A percentile compares a stretch with the other conserved stretches of the same genome.
These are phyloP conservation scores for Atethmia centrago DNA, from an alignment of 2,888 invertebrate species.

Conservation along the genomic window DNA sequence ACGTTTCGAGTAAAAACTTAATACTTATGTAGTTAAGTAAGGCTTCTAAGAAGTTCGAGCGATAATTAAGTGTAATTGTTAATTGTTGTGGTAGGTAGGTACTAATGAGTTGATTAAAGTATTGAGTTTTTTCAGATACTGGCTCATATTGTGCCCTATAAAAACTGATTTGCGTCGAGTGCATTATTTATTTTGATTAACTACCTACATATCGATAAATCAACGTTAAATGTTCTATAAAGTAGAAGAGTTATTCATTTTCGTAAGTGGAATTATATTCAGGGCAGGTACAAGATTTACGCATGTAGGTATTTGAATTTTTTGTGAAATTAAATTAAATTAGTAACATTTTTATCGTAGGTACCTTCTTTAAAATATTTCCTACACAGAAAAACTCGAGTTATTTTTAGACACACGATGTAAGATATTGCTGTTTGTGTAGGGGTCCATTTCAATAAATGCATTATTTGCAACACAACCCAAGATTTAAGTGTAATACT, in stretches of 20 bases:
- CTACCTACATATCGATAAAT: not conserved
- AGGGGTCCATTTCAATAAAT: slow-evolving; percentile 2
- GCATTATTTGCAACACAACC: not conserved
- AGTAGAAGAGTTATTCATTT: not conserved
- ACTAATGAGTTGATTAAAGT: not conserved
- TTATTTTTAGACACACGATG: not conserved
- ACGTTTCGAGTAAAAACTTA: slow-evolving; percentile 4
- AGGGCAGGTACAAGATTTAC: too few species aligned
- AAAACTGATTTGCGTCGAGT: too few species aligned
- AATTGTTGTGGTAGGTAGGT: not conserved
- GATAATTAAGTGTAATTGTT: not conserved
- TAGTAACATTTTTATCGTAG: not conserved
- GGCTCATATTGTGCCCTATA: too few species aligned
- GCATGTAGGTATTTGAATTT: too few species aligned
- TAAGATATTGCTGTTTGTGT: not conserved
- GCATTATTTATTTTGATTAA: not conserved
- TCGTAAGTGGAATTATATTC: not conserved
- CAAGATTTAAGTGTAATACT: slow-evolving; percentile 3
- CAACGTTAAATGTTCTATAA: not conserved
- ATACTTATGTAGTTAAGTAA: not conserved
- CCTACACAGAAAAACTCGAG: not conserved
- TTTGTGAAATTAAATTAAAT: too few species aligned
- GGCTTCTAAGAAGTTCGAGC: not conserved
- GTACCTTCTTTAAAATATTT: not conserved
- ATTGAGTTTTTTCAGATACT: not conserved